phyloP scores from a whole-genome alignment of 2,113 vertebrate species.

The Paradisaea rubra region DNA sequence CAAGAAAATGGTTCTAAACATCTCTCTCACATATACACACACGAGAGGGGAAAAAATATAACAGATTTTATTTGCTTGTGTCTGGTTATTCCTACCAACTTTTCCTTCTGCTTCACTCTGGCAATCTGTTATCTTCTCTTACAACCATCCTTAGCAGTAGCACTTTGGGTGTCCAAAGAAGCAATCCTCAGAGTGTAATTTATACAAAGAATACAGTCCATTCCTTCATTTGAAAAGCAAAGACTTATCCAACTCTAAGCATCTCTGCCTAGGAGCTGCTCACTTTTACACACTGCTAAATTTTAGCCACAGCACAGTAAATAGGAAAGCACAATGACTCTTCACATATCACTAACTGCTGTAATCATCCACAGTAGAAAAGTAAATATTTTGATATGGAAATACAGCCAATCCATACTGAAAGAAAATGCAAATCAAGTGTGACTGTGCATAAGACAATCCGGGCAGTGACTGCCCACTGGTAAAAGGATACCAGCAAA shows the following conservation, averaged over 20 bases:
- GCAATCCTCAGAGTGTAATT: background rate
- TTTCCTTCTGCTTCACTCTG: background rate
- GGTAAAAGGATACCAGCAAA: background rate
- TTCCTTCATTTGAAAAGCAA: background rate
- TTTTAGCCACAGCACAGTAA: background rate
- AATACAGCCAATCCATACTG: background rate
- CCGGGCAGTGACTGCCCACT: background rate
- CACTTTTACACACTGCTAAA: background rate
- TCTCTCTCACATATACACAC: background rate
- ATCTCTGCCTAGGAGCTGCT: background rate
- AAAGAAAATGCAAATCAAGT: background rate
- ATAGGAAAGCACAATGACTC: background rate
- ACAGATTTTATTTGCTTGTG: background rate
- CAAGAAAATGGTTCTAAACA: background rate
- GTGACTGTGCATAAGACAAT: background rate
- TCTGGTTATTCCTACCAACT: background rate
- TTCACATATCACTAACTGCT: background rate
- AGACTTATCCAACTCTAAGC: background rate
- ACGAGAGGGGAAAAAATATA: fast-evolving
- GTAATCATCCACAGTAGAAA: background rate
- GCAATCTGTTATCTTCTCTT: background rate
- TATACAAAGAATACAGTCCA: background rate
- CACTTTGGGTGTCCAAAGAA: background rate
- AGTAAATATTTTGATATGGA: background rate
- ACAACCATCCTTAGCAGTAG: background rate